These are phyloP conservation scores for Spodoptera exigua DNA, from an alignment of 2,888 invertebrate species.

Conservation along the genomic window DNA sequence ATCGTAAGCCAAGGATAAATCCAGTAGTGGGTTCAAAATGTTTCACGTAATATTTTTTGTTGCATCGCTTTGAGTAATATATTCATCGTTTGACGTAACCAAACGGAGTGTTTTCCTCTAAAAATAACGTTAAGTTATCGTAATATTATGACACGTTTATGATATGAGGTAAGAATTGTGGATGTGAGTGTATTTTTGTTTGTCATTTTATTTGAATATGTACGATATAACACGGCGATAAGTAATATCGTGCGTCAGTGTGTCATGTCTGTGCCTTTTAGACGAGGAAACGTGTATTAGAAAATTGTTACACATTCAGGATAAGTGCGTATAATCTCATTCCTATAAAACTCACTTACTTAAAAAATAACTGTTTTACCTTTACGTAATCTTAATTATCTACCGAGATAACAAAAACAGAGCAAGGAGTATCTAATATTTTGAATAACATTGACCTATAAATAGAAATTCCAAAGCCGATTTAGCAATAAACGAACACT, in stretches of 20 bases:
- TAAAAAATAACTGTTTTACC: no score
- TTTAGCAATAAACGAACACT: no score
- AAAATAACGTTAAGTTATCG: slow-evolving; percentile 47
- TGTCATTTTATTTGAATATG: slow-evolving; percentile 39
- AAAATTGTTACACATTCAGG: slow-evolving; percentile 24
- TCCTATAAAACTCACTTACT: background rate
- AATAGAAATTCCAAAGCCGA: no score
- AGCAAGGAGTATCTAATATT: no score
- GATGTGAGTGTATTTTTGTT: slow-evolving; percentile 19
- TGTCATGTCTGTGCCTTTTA: slow-evolving; percentile 34
- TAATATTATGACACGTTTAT: slow-evolving; percentile 52
- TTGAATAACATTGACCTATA: no score
- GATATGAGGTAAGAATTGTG: slow-evolving; percentile 20
- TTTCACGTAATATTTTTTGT: slow-evolving; percentile 19
- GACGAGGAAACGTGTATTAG: slow-evolving; percentile 24
- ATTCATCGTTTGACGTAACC: slow-evolving; percentile 36
- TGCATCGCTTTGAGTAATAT: slow-evolving; percentile 28
- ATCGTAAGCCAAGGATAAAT: slow-evolving; percentile 5
- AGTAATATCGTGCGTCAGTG: slow-evolving; percentile 28
- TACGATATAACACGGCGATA: slow-evolving; percentile 26
- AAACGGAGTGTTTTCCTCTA: slow-evolving; percentile 44
- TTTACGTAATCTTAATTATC: no score
- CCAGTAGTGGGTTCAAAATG: slow-evolving; percentile 13
- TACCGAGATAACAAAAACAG: no score
- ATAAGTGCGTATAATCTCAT: background rate